Evolutionary conservation across 2,888 invertebrate species (phyloP), one percentile per base, ranked within the genome.

Genomic region (Drosophila paucipuncta): DNA sequence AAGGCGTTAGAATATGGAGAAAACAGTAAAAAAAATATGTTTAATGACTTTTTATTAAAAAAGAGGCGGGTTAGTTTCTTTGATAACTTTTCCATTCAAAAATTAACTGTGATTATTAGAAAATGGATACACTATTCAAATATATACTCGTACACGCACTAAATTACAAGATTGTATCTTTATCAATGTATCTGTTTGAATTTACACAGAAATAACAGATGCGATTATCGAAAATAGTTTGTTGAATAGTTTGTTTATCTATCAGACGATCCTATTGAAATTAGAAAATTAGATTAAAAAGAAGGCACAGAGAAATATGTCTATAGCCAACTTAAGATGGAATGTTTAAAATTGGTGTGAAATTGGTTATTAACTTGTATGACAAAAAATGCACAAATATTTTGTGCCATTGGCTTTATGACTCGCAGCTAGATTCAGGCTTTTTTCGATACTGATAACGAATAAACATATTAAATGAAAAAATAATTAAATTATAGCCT

Each of bases 1-100:
- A 10, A 10, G 2, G 4, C 4, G 4, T n/a, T n/a, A 2, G n/a
- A n/a, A 2, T n/a, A 10, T 41, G 10, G n/a, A n/a, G 1, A n/a
- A 41, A 43, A 0, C 11, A 5, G 22, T 22, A 22, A 1, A 22
- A 7, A 22, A 43, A 43, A 13, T 0, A 11, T 2, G 2, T 11
- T 2, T 11, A 5, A 11, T 22, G n/a, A 11, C 11, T 22, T 22
- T 11, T 22, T 37, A 37, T 37, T 37, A 16, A 37, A 37, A 35
- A 4, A 0, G 1, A n/a, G 10, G 41, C 4, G 4, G 4, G 4
- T 22, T n/a, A 22, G 22, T 22, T 11, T 11, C 22, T 5, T 43
- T 43, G 43, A 43, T 5, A 22, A 11, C 0, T 43, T 11, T 43
- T 43, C 43, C 22, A 43, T 11, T 0, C 22, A 1, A 43, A 5